These are phyloP conservation scores for Mormyrops attenuatus DNA, from an alignment of 2,797 vertebrate species.

Conservation along the genomic window DNA sequence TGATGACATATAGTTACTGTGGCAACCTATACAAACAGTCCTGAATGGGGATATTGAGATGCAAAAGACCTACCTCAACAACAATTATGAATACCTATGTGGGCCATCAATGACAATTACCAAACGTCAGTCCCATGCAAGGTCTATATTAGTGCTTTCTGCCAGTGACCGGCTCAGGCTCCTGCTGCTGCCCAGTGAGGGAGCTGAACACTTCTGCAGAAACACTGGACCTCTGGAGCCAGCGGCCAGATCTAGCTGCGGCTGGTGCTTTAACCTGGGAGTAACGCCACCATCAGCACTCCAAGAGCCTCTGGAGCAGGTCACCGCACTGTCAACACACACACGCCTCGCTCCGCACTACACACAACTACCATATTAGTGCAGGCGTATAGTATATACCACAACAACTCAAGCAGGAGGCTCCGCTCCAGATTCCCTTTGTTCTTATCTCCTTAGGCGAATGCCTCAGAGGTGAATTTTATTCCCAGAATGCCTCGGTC, in stretches of 20 bases:
- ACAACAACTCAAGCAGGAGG: not conserved
- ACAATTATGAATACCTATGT: slow-evolving; percentile 47
- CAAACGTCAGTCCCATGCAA: slow-evolving; percentile 41
- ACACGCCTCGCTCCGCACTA: too few species aligned
- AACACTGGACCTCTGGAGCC: not conserved
- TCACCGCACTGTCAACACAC: not conserved
- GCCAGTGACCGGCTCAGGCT: slow-evolving; percentile 26
- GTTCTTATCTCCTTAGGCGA: not conserved
- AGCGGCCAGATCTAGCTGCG: not conserved
- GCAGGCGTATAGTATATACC: not conserved
- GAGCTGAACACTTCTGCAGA: not conserved
- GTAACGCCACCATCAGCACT: not conserved
- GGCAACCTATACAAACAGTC: slow-evolving; percentile 38
- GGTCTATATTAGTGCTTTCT: slow-evolving; percentile 17
- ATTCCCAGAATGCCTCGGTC: not conserved
- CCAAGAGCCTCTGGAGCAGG: not conserved
- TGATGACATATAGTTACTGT: slow-evolving; percentile 31
- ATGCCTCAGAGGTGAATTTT: not conserved
- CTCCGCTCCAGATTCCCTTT: not conserved
- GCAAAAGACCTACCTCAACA: slow-evolving; percentile 34
- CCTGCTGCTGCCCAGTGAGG: slow-evolving; percentile 12
- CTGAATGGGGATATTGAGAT: slow-evolving; percentile 32
- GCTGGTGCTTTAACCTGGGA: not conserved
- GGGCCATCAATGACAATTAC: slow-evolving; percentile 42
- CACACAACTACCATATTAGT: not conserved